These are phyloP conservation scores for Brachionus asplanchnoidis DNA, from an alignment of 1,140 invertebrate species.

Conservation along the genomic window DNA sequence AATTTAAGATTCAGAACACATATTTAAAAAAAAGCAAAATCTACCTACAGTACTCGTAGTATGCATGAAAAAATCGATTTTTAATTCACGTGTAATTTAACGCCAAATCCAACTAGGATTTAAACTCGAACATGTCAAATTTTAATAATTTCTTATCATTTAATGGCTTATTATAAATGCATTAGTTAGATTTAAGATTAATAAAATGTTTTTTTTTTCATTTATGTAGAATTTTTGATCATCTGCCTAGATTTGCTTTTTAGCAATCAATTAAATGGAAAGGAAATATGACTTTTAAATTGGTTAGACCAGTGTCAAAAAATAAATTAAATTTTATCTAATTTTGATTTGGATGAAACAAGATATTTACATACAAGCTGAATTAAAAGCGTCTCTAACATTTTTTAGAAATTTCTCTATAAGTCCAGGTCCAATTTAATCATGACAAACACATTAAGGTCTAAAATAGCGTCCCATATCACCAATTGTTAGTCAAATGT, in stretches of 20 bases:
- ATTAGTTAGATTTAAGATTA: neutral
- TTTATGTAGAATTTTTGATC: neutral
- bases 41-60: neutral
- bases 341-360: neutral
- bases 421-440: neutral
- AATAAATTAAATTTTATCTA: neutral
- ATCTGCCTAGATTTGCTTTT: neutral
- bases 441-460: neutral
- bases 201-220: neutral
- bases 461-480: neutral
- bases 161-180: neutral
- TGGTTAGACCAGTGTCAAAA: neutral
- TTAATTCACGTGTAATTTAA: neutral
- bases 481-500: neutral
- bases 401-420: neutral
- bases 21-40: neutral
- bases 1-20: neutral
- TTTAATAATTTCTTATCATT: too few relatives aligned
- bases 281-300: neutral
- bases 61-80: neutral
- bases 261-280: neutral
- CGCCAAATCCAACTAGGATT: neutral
- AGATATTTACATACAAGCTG: neutral
- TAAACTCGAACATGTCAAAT: neutral
- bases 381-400: neutral